Conservation (phyloP, 2,797 vertebrate genomes). For the Hyperoplus lanceolatus region DNA sequence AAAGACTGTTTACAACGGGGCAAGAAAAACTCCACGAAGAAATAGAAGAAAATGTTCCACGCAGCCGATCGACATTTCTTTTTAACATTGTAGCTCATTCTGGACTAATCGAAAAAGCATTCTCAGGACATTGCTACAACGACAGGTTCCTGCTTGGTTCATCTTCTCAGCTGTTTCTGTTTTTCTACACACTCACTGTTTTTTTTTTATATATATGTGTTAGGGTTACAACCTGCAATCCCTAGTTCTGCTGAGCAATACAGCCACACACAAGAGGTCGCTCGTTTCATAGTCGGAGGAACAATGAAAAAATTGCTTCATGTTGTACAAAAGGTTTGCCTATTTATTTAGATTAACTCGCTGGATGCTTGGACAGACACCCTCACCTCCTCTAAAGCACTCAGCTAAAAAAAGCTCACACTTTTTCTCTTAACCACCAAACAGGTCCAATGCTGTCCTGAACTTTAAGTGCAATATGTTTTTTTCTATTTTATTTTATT, state of each 20-base stretch:
- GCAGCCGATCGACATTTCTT: constrained; percentile 74
- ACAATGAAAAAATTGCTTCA: constrained; percentile 56
- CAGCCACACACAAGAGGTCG: constrained; percentile 66
- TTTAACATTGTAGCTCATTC: constrained; percentile 79
- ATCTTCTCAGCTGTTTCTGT: constrained; percentile 50
- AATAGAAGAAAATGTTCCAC: constrained; percentile 43
- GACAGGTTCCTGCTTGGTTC: constrained; percentile 74
- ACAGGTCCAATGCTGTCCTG: constrained; percentile 82
- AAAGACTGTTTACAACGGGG: constrained; percentile 75
- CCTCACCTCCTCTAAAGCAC: constrained; percentile 80
- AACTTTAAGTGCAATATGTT: constrained; percentile 97
- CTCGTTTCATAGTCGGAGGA: constrained; percentile 59
- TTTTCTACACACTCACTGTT: constrained; percentile 69
- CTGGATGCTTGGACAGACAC: constrained; percentile 82
- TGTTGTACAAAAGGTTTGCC: constrained; percentile 82
- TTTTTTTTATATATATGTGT: constrained; percentile 51
- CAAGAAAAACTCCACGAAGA: constrained; percentile 42
- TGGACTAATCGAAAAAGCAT: constrained; percentile 78
- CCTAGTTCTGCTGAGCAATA: constrained; percentile 73
- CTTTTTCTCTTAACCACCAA: constrained; percentile 78
- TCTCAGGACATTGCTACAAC: constrained; percentile 85
- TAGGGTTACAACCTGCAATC: constrained; percentile 81
- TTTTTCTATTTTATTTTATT: constrained; percentile 76
- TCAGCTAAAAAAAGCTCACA: constrained; percentile 79
- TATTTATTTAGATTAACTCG: constrained; percentile 95